Base-by-base conservation (phyloP, 1,140 invertebrate genomes). In the Trichogramma pretiosum region DNA sequence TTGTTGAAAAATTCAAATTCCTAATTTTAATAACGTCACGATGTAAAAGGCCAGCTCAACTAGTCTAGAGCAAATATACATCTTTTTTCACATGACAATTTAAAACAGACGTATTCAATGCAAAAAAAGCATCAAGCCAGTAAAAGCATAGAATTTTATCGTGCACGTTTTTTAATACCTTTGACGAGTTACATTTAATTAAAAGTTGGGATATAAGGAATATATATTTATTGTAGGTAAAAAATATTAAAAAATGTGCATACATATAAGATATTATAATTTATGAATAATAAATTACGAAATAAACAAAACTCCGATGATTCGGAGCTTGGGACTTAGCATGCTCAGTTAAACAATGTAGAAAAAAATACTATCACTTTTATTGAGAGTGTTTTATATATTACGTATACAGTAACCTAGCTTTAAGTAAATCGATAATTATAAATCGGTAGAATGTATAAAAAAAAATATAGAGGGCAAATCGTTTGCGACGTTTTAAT, bases 241-340 rank as follows among this genome's bases (percentile, higher is more conserved):
- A 9, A 41, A 34, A 42, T 47, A 47, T 24, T 40, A 34, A 42
- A 40, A 47, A 17, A 47, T 55, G 56, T 46, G 45, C 38, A 49
- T 48, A 56, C 43, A 49, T 44, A 49, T 36, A 36, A 36, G 34
- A 18, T 39, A 28, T 46, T 21, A n/a, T 40, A 24, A 32, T 42
- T 40, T 17, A 17, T 52, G 38, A 51, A 43, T 26, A 33, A 38
- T 32, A 52, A 47, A 33, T 33, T 33, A 7, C 28, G 46, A 10
- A n/a, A n/a, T n/a, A n/a, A n/a, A 46, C 13, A 16, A 38, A 62
- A 70, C 69, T 72, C 69, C 69, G 63, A 49, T 58, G 43, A 64
- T n/a, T n/a, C 58, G 69, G 69, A 72, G 67, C 69, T 72, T 72
- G 69, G 69, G 69, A 70, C 69, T 72, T 72, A 70, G 69, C 69